phyloP scores from a whole-genome alignment of 2,113 vertebrate genomes.

The Cochlearius cochlearius region DNA sequence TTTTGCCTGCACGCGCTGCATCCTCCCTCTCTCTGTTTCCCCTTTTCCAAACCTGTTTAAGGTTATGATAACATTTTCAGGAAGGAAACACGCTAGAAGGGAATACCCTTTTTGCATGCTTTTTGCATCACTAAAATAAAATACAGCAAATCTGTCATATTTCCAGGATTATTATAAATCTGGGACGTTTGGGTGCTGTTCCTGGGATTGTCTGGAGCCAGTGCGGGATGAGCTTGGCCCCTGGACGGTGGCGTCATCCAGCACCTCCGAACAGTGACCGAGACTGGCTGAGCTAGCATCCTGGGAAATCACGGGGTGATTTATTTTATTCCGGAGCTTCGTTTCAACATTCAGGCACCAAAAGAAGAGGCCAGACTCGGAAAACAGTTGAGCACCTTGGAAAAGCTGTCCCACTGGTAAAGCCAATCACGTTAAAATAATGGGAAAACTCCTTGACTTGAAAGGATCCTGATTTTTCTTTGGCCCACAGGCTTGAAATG shows the following conservation, averaged over 20 bases:
- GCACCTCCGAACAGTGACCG: not conserved
- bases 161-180: not conserved
- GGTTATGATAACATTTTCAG: not conserved
- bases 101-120: not conserved
- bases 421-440: not conserved
- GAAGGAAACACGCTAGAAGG: not conserved
- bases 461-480: not conserved
- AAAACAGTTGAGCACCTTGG: not conserved
- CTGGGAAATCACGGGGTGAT: accelerated
- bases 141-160: too few species aligned
- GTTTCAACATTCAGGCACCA: not conserved
- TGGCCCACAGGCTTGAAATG: not conserved
- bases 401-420: not conserved
- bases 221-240: not conserved
- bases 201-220: not conserved
- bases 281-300: not conserved
- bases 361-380: not conserved
- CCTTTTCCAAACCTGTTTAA: not conserved
- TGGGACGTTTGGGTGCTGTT: not conserved
- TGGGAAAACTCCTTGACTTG: not conserved
- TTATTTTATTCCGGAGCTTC: not conserved
- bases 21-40: not conserved
- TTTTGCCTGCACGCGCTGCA: not conserved
- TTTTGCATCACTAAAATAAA: not conserved
- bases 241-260: not conserved